phyloP scores from a whole-genome alignment of 2,113 vertebrate genomes.

The Glareola pratincola region DNA sequence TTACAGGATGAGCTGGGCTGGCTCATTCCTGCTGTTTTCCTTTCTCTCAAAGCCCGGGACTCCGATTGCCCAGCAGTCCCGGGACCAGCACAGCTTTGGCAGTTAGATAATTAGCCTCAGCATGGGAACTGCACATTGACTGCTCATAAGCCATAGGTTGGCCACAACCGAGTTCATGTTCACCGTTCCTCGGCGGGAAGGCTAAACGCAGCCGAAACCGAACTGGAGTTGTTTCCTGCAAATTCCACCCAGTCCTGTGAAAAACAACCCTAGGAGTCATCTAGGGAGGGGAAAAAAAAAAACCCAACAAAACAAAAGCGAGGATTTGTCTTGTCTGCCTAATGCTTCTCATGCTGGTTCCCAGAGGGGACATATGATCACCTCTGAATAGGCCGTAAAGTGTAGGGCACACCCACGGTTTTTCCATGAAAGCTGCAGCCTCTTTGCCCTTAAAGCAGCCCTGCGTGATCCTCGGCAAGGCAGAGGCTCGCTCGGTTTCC shows the following conservation, averaged over 20 bases:
- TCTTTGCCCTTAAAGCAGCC: not conserved
- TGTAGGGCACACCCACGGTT: not conserved
- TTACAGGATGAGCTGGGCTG: not conserved
- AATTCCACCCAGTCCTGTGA: not conserved
- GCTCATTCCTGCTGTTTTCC: not conserved
- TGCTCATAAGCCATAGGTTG: not conserved
- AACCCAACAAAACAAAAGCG: not conserved
- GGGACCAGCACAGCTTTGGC: not conserved
- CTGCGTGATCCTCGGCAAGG: not conserved
- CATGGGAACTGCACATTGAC: not conserved
- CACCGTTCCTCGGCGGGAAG: not conserved
- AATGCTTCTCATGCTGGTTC: not conserved
- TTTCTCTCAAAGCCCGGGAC: not conserved
- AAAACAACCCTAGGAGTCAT: not conserved
- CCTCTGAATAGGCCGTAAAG: not conserved
- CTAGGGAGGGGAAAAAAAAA: too few relatives aligned
- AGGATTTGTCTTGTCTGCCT: not conserved
- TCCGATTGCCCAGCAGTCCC: not conserved
- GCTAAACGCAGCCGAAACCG: not conserved
- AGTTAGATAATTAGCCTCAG: not conserved
- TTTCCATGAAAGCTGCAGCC: not conserved
- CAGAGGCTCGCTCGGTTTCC: not conserved
- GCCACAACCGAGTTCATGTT: not conserved
- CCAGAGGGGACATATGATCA: not conserved
- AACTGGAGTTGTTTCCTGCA: not conserved